Percentiles rank a stretch among this genome's conserved stretches.
Evolutionary conservation across 2,113 vertebrate species (phyloP).

Genomic region (Tupaia tana): DNA sequence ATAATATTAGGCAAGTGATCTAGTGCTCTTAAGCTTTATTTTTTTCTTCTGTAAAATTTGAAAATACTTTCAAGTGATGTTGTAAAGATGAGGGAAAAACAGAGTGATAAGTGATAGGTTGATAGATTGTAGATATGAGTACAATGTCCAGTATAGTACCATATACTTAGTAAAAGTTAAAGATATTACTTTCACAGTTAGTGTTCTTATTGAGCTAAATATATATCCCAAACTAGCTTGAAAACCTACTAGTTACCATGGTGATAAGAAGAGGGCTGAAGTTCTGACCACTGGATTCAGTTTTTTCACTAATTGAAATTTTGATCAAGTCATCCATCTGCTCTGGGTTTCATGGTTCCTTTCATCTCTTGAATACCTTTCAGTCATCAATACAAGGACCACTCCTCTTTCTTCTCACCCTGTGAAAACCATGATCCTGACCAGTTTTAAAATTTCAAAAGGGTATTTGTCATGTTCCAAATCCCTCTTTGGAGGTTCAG

Average conservation of each 20-base stretch:
- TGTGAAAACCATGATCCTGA: too few species aligned
- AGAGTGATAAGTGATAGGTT: neutral
- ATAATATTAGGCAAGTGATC: neutral
- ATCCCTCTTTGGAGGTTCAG: neutral
- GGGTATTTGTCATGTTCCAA: neutral
- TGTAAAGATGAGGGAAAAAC: neutral
- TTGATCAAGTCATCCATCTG: neutral
- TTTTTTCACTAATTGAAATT: neutral
- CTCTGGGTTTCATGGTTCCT: neutral
- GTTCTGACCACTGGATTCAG: neutral
- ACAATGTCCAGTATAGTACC: neutral
- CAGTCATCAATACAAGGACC: neutral
- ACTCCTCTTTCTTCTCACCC: neutral
- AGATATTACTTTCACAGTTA: neutral
- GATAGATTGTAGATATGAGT: too few species aligned
- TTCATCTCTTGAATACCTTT: neutral
- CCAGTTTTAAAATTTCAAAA: neutral
- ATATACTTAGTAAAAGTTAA: neutral
- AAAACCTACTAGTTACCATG: neutral
- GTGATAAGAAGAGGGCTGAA: neutral
- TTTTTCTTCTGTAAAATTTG: neutral
- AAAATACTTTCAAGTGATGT: neutral
- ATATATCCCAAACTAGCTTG: neutral
- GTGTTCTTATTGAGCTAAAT: slow-evolving; percentile 2
- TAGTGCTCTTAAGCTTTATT: neutral